Percentiles rank a stretch among this genome's conserved stretches.
Evolutionary conservation across 2,113 vertebrate genomes (phyloP).

Genomic region (Callocephalon fimbriatum): DNA sequence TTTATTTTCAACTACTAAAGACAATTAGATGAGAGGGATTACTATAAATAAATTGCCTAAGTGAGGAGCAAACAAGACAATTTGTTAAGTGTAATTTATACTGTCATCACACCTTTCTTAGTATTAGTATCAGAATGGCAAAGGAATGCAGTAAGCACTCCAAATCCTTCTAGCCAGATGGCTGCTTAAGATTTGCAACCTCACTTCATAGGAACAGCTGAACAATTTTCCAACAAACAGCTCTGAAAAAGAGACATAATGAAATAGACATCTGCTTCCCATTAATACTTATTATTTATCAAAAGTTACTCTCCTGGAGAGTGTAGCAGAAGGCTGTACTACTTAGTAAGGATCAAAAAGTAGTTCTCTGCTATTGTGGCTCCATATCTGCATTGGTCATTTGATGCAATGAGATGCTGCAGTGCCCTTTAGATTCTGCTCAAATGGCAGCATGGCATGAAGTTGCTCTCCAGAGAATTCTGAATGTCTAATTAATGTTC

Average conservation of each 20-base stretch:
- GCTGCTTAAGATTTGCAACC: not conserved
- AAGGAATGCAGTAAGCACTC: conserved; percentile 27
- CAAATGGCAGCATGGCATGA: conserved; percentile 44
- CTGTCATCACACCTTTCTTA: conserved; percentile 27
- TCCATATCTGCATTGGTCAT: not conserved
- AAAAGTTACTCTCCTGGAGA: not conserved
- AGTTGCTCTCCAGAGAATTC: conserved; percentile 37
- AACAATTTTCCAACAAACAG: not conserved
- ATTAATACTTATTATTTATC: not conserved
- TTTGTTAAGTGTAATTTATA: conserved; percentile 18
- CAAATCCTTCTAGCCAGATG: conserved; percentile 8
- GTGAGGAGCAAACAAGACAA: conserved; percentile 20
- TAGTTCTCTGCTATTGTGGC: not conserved
- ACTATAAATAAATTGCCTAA: conserved; percentile 30
- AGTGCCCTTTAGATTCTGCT: conserved; percentile 23
- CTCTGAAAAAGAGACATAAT: not conserved
- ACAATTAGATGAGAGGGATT: not conserved
- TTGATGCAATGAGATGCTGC: conserved; percentile 30
- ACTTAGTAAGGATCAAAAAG: not conserved
- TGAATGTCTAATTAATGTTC: conserved; percentile 51
- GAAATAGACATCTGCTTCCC: not conserved
- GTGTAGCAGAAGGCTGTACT: not conserved
- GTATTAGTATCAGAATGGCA: conserved; percentile 42
- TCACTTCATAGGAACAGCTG: not conserved
- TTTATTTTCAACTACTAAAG: not conserved